Evolutionary conservation across 2,113 vertebrate genomes (phyloP).

Genomic region (Puma concolor): DNA sequence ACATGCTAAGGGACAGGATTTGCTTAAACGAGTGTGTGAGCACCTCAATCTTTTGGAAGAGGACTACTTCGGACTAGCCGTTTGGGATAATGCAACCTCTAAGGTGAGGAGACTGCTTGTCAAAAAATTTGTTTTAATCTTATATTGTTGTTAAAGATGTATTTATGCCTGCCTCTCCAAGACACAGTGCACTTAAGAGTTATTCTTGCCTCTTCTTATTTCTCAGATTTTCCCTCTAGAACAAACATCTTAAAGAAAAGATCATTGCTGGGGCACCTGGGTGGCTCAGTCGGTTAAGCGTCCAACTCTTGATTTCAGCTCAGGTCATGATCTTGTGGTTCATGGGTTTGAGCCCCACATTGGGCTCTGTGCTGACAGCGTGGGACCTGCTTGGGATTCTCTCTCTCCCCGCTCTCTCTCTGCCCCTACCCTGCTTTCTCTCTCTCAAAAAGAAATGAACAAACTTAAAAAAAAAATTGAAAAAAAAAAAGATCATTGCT

Average conservation of each 20-base stretch:
- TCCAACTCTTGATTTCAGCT: too few species aligned
- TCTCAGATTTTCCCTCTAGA: conserved; percentile 56
- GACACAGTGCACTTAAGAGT: background rate
- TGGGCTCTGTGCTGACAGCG: too few species aligned
- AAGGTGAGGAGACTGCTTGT: conserved; percentile 87
- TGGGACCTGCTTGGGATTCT: too few species aligned
- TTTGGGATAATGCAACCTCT: conserved; percentile 91
- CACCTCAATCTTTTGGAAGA: conserved; percentile 98
- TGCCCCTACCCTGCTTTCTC: too few species aligned
- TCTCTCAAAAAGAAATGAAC: too few species aligned
- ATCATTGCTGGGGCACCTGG: background rate
- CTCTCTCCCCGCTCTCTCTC: too few species aligned
- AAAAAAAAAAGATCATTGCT: background rate
- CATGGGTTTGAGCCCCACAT: too few species aligned
- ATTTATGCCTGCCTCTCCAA: background rate
- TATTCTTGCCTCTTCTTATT: background rate
- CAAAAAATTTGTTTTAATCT: background rate
- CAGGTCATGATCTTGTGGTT: too few species aligned
- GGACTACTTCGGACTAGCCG: conserved; percentile 95
- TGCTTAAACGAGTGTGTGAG: conserved; percentile 96
- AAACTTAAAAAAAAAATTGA: too few species aligned
- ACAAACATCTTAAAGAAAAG: background rate
- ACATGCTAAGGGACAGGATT: conserved; percentile 96
- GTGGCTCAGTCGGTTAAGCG: too few species aligned
- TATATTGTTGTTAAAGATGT: conserved; percentile 30